These are phyloP conservation scores for Erannis defoliaria DNA, from an alignment of 2,888 invertebrate genomes.

Conservation along the genomic window DNA sequence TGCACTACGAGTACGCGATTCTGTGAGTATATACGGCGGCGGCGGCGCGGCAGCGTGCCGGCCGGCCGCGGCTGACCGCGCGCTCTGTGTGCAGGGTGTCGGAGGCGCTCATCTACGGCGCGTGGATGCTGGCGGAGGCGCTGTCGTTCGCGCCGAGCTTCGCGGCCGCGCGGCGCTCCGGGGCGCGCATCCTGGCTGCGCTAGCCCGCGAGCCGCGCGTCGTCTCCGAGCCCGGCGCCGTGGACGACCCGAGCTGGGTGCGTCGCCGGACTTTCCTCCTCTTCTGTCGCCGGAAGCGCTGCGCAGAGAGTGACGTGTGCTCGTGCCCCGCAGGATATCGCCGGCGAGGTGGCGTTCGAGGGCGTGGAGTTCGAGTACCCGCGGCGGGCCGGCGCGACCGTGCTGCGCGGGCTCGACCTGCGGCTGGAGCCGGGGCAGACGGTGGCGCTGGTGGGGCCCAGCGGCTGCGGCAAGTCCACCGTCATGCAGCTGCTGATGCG, in stretches of 20 bases:
- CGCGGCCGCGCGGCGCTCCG: constrained; percentile 89
- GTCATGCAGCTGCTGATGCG: constrained; percentile 91
- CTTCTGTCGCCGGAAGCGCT: background rate
- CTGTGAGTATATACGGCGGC: constrained; percentile 80
- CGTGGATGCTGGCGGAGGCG: constrained; percentile 93
- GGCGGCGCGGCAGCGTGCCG: background rate
- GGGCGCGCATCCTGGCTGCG: constrained; percentile 88
- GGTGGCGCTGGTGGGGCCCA: constrained; percentile 90
- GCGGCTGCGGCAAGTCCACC: constrained; percentile 94
- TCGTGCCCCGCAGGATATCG: constrained; percentile 72
- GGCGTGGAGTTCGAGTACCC: constrained; percentile 92
- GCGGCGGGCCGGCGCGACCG: constrained; percentile 88
- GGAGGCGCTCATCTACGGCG: constrained; percentile 92
- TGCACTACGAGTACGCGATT: constrained; percentile 89
- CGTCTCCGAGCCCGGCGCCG: constrained; percentile 55
- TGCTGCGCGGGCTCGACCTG: constrained; percentile 89
- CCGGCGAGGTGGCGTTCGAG: constrained; percentile 89
- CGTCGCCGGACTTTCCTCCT: too few species aligned
- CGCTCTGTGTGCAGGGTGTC: constrained; percentile 84
- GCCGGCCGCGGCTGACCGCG: background rate
- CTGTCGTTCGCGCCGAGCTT: constrained; percentile 92
- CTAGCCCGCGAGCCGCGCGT: constrained; percentile 78
- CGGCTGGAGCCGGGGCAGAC: constrained; percentile 88
- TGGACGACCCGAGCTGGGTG: constrained; percentile 67
- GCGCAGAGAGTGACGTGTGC: background rate